phyloP scores from a whole-genome alignment of 1,140 invertebrate species.

The Tenebrio molitor region DNA sequence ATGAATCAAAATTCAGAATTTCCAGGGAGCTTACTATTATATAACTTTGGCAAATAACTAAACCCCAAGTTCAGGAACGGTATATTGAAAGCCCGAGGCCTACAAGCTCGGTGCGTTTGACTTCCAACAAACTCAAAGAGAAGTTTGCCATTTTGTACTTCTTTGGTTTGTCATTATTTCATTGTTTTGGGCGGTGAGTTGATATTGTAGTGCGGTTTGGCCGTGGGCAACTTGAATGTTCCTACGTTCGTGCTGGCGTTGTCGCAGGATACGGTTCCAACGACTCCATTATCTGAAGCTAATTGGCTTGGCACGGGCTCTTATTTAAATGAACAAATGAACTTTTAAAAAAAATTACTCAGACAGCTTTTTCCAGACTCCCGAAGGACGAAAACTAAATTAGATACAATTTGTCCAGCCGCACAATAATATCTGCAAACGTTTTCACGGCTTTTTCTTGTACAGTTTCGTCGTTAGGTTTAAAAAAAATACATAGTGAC shows the following conservation, averaged over 20 bases:
- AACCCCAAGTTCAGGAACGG: slow-evolving; percentile 32
- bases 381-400: no score
- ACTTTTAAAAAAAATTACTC: no score
- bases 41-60: slow-evolving; percentile 28
- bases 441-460: no score
- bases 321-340: no score
- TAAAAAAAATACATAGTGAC: no score
- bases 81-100: slow-evolving; percentile 45
- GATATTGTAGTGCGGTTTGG: slow-evolving; percentile 40
- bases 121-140: slow-evolving; percentile 43
- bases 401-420: no score
- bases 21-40: slow-evolving; percentile 17
- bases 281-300: slow-evolving; percentile 7
- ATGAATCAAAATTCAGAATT: background rate
- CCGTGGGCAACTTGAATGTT: slow-evolving; percentile 27
- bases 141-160: slow-evolving; percentile 54
- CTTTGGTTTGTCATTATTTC: slow-evolving; percentile 60
- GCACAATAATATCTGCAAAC: no score
- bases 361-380: no score
- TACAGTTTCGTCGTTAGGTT: no score
- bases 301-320: no score
- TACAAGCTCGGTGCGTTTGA: slow-evolving; percentile 50
- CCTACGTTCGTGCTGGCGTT: background rate
- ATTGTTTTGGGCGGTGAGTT: slow-evolving; percentile 55
- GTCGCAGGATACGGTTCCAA: slow-evolving; percentile 18